Conservation (phyloP, 2,888 invertebrate species). For the Acronicta alni region DNA sequence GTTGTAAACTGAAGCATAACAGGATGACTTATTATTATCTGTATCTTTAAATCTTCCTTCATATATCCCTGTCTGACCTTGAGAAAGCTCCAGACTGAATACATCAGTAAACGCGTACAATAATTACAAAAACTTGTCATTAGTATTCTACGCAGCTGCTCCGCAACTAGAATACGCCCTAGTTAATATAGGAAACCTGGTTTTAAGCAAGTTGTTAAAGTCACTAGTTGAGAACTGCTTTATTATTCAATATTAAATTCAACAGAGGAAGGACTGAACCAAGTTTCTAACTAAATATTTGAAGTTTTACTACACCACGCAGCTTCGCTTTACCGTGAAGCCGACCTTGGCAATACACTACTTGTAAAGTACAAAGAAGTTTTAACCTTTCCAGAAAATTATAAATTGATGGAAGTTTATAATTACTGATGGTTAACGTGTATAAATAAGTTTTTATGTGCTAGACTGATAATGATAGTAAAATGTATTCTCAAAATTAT, state of each 20-base stretch:
- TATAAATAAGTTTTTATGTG: slow-evolving; percentile 19
- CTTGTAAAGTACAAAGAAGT: slow-evolving; percentile 33
- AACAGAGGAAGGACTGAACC: slow-evolving; percentile 80
- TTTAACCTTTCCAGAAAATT: slow-evolving; percentile 28
- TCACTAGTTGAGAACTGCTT: slow-evolving; percentile 84
- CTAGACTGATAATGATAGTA: slow-evolving; percentile 8
- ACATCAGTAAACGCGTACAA: slow-evolving; percentile 14
- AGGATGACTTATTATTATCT: too few relatives aligned
- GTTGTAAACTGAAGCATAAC: too few relatives aligned
- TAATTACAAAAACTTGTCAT: slow-evolving; percentile 48
- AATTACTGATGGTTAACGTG: slow-evolving; percentile 1
- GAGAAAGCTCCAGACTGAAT: slow-evolving; percentile 1
- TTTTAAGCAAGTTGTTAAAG: slow-evolving; percentile 83
- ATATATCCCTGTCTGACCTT: neutral
- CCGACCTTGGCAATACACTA: slow-evolving; percentile 61
- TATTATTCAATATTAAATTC: slow-evolving; percentile 88
- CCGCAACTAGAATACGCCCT: slow-evolving; percentile 58
- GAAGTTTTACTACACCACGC: slow-evolving; percentile 79
- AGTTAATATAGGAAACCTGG: slow-evolving; percentile 80
- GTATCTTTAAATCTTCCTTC: too few relatives aligned
- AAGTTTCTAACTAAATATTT: slow-evolving; percentile 87
- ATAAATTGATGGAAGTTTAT: slow-evolving; percentile 12
- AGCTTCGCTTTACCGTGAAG: slow-evolving; percentile 62
- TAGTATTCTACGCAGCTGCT: slow-evolving; percentile 62
- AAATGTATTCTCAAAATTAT: neutral